Percentiles rank a stretch among this genome's conserved stretches.
These are phyloP conservation scores for Elgonia sp. DNA, from an alignment of 2,888 invertebrate genomes.

Conservation along the genomic window DNA sequence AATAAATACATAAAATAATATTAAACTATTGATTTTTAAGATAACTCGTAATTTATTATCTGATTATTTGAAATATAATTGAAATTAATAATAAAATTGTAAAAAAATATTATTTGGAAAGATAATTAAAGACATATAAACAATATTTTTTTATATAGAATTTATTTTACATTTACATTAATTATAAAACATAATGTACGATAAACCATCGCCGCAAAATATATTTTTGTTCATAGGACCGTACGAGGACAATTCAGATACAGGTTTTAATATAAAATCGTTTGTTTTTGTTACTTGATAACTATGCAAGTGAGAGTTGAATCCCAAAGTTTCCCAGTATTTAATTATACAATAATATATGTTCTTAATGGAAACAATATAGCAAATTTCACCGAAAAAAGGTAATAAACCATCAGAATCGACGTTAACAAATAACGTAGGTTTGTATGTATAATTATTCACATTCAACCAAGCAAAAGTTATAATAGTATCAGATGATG, in stretches of 20 bases:
- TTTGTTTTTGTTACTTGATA: slow-evolving; percentile 22
- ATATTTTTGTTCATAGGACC: background rate
- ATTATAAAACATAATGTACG: slow-evolving; percentile 13
- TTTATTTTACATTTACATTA: background rate
- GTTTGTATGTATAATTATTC: slow-evolving; percentile 11
- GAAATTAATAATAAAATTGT: no score
- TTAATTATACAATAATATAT: slow-evolving; percentile 36
- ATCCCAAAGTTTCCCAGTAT: slow-evolving; percentile 42
- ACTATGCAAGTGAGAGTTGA: slow-evolving; percentile 37
- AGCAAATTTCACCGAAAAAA: slow-evolving; percentile 32
- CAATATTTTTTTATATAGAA: background rate
- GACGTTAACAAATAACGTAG: background rate
- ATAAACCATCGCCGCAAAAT: slow-evolving; percentile 9
- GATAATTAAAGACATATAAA: background rate
- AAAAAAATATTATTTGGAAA: background rate
- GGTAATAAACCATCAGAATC: slow-evolving; percentile 19
- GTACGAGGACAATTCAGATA: background rate
- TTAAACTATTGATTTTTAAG: no score
- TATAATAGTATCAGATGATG: background rate
- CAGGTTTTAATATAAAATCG: background rate
- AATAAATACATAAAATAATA: no score
- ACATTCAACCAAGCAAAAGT: background rate
- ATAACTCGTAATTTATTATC: no score
- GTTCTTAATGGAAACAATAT: slow-evolving; percentile 26
- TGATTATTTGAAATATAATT: no score